Conservation (phyloP, 2,797 vertebrate species). For the Aldrovandia affinis region DNA sequence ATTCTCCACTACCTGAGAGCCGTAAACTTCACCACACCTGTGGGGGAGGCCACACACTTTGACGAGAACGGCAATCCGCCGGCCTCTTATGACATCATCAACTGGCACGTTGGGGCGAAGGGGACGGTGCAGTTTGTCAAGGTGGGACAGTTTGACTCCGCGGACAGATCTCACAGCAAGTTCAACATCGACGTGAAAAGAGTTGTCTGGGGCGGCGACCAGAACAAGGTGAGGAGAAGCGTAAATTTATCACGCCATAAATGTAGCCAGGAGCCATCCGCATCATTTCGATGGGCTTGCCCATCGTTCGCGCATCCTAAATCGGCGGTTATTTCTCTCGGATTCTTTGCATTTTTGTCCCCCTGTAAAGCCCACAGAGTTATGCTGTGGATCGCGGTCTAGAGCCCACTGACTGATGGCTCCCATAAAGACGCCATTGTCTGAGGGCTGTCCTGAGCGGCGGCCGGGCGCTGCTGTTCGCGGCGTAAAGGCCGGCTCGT, state of each 20-base stretch:
- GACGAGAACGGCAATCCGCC: slow-evolving; percentile 53
- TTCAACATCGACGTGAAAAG: slow-evolving; percentile 54
- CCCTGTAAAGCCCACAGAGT: slow-evolving; percentile 12
- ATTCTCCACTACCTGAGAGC: slow-evolving; percentile 50
- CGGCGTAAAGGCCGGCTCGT: background rate
- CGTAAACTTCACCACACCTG: slow-evolving; percentile 59
- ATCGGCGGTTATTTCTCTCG: slow-evolving; percentile 13
- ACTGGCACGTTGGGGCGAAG: slow-evolving; percentile 55
- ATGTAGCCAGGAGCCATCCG: background rate
- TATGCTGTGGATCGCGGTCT: background rate
- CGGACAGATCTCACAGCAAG: slow-evolving; percentile 41
- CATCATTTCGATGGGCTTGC: background rate
- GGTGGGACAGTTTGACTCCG: slow-evolving; percentile 56
- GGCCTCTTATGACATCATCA: slow-evolving; percentile 61
- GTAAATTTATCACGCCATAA: background rate
- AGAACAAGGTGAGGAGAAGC: slow-evolving; percentile 37
- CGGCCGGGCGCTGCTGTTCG: background rate
- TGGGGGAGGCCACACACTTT: slow-evolving; percentile 58
- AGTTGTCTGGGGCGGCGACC: slow-evolving; percentile 51
- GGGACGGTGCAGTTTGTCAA: slow-evolving; percentile 50
- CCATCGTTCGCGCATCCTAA: background rate
- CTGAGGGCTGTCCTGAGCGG: background rate
- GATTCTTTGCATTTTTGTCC: slow-evolving; percentile 18
- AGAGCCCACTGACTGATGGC: background rate
- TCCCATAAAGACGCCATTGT: slow-evolving; percentile 19